A percentile compares a stretch with the other conserved stretches of the same genome.
phyloP scores from a whole-genome alignment of 2,888 invertebrate species.

The Teleiodes luculella region DNA sequence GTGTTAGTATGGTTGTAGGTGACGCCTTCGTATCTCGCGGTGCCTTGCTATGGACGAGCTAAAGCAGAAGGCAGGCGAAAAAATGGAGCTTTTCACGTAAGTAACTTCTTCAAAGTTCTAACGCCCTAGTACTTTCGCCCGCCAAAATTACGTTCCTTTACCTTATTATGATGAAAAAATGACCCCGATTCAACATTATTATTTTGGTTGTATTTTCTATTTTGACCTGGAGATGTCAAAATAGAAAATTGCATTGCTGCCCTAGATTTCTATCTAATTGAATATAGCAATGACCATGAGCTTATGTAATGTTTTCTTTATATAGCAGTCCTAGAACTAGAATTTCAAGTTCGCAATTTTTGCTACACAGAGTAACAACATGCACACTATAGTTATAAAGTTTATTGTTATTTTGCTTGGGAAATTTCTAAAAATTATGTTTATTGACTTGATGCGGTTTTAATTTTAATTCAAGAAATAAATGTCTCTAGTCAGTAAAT shows the following conservation, averaged over 20 bases:
- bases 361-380: background rate
- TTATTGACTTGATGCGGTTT: too few relatives aligned
- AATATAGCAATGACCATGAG: conserved; percentile 38
- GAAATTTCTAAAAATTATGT: too few relatives aligned
- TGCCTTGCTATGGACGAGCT: conserved; percentile 67
- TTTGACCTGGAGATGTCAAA: conserved; percentile 28
- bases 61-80: conserved; percentile 67
- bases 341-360: conserved; percentile 1
- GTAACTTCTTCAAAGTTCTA: conserved; percentile 42
- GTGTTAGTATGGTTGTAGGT: conserved; percentile 45
- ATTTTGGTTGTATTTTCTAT: conserved; percentile 19
- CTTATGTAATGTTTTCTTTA: conserved; percentile 48
- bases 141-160: conserved; percentile 42
- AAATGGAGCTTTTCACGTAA: conserved; percentile 70
- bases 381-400: background rate
- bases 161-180: conserved; percentile 31
- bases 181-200: conserved; percentile 23
- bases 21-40: conserved; percentile 42
- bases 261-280: conserved; percentile 8
- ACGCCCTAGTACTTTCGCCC: conserved; percentile 49
- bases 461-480: too few relatives aligned
- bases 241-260: conserved; percentile 41
- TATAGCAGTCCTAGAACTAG: conserved; percentile 1
- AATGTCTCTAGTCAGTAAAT: too few relatives aligned
- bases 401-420: too few relatives aligned